phyloP scores from a whole-genome alignment of 2,797 vertebrate genomes.

The Mus minutoides region DNA sequence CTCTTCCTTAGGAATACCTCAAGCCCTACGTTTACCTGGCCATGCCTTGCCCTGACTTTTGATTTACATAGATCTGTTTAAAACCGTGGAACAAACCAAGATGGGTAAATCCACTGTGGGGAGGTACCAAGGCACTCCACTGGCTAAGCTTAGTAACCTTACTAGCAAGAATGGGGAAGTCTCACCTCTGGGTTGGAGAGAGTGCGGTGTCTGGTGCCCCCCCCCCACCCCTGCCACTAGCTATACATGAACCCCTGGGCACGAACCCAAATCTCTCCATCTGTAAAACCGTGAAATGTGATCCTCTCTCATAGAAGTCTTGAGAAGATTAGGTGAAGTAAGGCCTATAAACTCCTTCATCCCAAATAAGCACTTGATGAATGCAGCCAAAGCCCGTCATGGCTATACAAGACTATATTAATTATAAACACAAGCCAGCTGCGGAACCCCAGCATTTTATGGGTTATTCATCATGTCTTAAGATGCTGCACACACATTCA shows the following conservation, averaged over 20 bases:
- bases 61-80: neutral
- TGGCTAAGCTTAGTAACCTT: neutral
- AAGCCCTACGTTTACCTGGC: neutral
- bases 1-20: neutral
- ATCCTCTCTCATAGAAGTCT: conserved; percentile 48
- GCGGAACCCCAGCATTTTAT: conserved; percentile 7
- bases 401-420: neutral
- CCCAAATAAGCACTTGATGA: conserved; percentile 51
- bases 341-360: conserved; percentile 54
- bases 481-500: neutral
- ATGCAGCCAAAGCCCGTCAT: conserved; percentile 57
- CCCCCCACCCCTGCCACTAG: neutral
- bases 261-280: neutral
- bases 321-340: conserved; percentile 71
- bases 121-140: neutral
- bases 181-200: neutral
- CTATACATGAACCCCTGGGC: neutral
- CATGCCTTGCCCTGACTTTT: neutral
- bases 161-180: neutral
- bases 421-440: conserved; percentile 51
- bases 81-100: neutral
- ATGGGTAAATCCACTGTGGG: neutral
- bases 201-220: neutral
- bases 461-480: conserved; percentile 1
- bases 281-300: conserved; percentile 35